phyloP scores from a whole-genome alignment of 2,888 invertebrate species.

The Drosophila meridiana region DNA sequence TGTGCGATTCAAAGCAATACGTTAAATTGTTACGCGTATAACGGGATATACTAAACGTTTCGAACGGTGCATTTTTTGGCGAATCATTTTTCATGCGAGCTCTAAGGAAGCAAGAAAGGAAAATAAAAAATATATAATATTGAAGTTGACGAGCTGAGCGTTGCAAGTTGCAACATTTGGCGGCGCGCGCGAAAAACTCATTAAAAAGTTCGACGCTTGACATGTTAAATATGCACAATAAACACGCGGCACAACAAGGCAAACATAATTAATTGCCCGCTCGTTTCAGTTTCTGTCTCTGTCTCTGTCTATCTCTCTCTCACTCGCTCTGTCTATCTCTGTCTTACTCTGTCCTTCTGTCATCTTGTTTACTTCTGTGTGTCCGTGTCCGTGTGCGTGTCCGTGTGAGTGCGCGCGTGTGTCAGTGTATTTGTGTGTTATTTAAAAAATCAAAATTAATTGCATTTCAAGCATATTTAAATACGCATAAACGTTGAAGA shows the following conservation, averaged over 20 bases:
- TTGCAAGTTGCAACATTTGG: slow-evolving; percentile 15
- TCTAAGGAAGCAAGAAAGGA: background rate
- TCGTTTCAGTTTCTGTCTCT: slow-evolving; percentile 13
- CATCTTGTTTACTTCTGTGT: slow-evolving; percentile 3
- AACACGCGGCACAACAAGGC: slow-evolving; percentile 56
- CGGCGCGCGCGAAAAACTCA: slow-evolving; percentile 33
- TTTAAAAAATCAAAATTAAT: slow-evolving; percentile 73
- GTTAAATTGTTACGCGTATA: slow-evolving; percentile 31
- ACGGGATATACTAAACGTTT: slow-evolving; percentile 22
- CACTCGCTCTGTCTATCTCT: background rate
- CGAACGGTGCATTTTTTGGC: slow-evolving; percentile 30
- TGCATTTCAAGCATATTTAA: slow-evolving; percentile 75
- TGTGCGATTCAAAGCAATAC: slow-evolving; percentile 12
- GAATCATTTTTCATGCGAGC: slow-evolving; percentile 18
- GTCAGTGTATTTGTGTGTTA: slow-evolving; percentile 21
- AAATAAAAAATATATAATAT: background rate
- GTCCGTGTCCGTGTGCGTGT: slow-evolving; percentile 12
- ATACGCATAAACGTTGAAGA: slow-evolving; percentile 42
- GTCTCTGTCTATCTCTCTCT: background rate
- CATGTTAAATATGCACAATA: slow-evolving; percentile 62
- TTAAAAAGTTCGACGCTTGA: slow-evolving; percentile 49
- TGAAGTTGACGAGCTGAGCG: slow-evolving; percentile 7
- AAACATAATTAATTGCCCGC: slow-evolving; percentile 70
- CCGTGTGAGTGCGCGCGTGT: slow-evolving; percentile 1
- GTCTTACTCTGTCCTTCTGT: background rate